phyloP scores from a whole-genome alignment of 35 echinoderm and acorn worm species.

The Hemicentrotus pulcherrimus region DNA sequence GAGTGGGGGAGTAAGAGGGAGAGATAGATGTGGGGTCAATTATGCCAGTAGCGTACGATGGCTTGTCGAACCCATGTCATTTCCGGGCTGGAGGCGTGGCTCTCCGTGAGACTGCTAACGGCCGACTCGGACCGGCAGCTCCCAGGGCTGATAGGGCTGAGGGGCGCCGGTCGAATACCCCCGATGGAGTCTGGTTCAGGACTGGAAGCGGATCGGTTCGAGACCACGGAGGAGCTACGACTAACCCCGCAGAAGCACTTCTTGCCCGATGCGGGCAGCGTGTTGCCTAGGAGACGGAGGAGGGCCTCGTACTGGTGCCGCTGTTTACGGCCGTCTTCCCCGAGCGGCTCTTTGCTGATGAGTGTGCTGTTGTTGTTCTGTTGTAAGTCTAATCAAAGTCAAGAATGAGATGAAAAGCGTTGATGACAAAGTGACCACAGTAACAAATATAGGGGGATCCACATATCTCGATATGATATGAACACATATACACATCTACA shows the following conservation, averaged over 20 bases:
- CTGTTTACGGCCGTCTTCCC: constrained; percentile 77
- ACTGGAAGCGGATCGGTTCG: constrained; percentile 88
- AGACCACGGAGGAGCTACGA: constrained; percentile 91
- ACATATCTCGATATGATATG: not conserved
- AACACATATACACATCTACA: not conserved
- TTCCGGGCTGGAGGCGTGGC: constrained; percentile 89
- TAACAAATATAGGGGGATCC: not conserved
- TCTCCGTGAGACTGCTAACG: constrained; percentile 63
- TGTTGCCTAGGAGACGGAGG: constrained; percentile 75
- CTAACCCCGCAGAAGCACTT: constrained; percentile 98
- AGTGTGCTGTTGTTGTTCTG: constrained; percentile 92
- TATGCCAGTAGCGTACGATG: constrained; percentile 96
- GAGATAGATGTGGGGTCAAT: constrained; percentile 57
- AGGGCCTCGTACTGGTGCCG: constrained; percentile 88
- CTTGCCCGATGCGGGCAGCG: constrained; percentile 81
- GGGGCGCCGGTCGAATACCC: constrained; percentile 51
- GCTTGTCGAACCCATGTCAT: constrained; percentile 95
- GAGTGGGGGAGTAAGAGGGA: not conserved
- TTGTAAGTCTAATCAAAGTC: constrained; percentile 84
- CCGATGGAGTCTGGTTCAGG: constrained; percentile 63
- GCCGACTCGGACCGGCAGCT: constrained; percentile 76
- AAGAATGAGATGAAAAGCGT: not conserved
- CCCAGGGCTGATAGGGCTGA: constrained; percentile 81
- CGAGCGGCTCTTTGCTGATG: constrained; percentile 73
- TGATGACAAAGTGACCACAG: not conserved